These are phyloP conservation scores for Leptobrachium ailaonicum DNA, from an alignment of 2,113 vertebrate species.

Conservation along the genomic window DNA sequence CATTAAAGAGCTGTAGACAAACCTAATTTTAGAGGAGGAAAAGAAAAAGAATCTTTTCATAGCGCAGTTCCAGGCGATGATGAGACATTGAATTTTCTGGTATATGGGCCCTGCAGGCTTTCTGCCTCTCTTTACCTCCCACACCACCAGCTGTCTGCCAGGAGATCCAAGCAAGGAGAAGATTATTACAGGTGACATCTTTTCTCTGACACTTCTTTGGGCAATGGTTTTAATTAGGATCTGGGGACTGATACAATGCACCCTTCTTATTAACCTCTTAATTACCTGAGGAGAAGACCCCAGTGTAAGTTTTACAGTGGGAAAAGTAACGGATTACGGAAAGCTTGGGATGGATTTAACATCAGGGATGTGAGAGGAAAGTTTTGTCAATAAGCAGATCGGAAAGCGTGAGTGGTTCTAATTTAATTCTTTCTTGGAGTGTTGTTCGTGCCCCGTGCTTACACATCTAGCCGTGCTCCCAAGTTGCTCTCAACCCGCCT, in stretches of 20 bases:
- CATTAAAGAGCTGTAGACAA: neutral
- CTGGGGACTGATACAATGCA: constrained; percentile 19
- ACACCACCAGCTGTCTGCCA: constrained; percentile 26
- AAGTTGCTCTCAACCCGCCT: constrained; percentile 1
- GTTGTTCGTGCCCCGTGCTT: neutral
- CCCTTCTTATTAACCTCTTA: neutral
- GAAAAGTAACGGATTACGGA: neutral
- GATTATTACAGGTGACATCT: constrained; percentile 31
- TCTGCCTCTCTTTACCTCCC: neutral
- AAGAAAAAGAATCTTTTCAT: constrained; percentile 1
- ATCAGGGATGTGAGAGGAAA: neutral
- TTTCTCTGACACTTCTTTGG: constrained; percentile 29
- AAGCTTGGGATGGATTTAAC: neutral
- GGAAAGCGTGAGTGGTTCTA: neutral
- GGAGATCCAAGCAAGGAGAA: constrained; percentile 18
- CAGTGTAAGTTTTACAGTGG: neutral
- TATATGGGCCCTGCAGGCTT: constrained; percentile 3
- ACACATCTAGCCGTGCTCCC: constrained; percentile 9
- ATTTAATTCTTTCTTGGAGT: constrained; percentile 1
- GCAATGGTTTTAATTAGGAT: constrained; percentile 33
- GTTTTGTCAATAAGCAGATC: neutral
- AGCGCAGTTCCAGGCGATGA: neutral
- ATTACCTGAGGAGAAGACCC: neutral
- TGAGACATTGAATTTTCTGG: constrained; percentile 3
- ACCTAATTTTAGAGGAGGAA: neutral